Percentiles rank a stretch among this genome's conserved stretches.
Conservation (phyloP, 2,797 vertebrate species). For the Tragelaphus oryx region DNA sequence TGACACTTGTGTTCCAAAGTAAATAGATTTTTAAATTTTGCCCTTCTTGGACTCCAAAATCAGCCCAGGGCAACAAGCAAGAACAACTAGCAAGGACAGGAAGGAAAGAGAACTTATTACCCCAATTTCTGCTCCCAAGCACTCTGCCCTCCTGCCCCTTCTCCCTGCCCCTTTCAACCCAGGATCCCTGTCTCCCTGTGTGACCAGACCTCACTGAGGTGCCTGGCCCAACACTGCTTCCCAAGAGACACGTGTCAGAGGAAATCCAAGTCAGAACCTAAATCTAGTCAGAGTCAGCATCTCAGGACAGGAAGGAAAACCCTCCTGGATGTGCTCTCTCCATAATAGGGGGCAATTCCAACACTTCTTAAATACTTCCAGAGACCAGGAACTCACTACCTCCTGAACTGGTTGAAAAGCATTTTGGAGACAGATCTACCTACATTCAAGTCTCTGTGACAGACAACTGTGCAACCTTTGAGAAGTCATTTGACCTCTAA, state of each 20-base stretch:
- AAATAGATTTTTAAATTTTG: constrained; percentile 20
- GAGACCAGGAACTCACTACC: not conserved
- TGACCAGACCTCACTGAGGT: not conserved
- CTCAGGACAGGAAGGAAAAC: not conserved
- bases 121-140: not conserved
- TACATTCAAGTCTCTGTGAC: not conserved
- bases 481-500: not conserved
- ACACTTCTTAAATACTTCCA: not conserved
- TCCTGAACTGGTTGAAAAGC: not conserved
- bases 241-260: not conserved
- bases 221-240: not conserved
- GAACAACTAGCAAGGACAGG: not conserved
- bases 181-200: not conserved
- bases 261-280: not conserved
- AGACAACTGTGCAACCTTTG: not conserved
- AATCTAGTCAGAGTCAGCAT: not conserved
- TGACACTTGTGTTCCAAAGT: constrained; percentile 15
- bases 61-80: not conserved
- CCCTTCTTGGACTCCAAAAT: not conserved
- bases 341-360: not conserved
- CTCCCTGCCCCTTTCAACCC: not conserved
- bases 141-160: not conserved
- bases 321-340: not conserved
- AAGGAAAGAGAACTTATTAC: not conserved
- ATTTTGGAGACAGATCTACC: not conserved